phyloP scores from a whole-genome alignment of 2,113 vertebrate genomes.

The Sterrhoptilus dennistouni region DNA sequence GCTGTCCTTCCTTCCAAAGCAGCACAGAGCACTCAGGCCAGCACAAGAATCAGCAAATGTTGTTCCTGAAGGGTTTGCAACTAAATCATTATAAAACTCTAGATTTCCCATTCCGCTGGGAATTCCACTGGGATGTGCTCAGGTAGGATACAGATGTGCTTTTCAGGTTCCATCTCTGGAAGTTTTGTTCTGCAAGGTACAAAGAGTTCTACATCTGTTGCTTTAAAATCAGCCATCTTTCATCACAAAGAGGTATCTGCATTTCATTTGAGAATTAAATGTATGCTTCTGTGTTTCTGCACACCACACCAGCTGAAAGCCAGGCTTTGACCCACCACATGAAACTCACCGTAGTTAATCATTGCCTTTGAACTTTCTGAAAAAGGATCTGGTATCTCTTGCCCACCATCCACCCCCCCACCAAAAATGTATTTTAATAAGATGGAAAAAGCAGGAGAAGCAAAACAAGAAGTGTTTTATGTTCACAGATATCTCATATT shows the following conservation, averaged over 20 bases:
- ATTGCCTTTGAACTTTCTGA: slow-evolving; percentile 12
- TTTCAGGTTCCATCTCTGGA: neutral
- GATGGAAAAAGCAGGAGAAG: slow-evolving; percentile 53
- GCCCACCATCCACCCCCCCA: rapidly evolving
- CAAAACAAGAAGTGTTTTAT: slow-evolving; percentile 57
- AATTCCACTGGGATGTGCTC: neutral
- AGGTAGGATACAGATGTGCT: neutral
- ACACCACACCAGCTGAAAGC: neutral
- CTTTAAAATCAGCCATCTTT: neutral
- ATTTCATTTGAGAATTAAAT: neutral
- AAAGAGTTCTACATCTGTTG: neutral
- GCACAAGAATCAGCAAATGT: neutral
- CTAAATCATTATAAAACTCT: neutral
- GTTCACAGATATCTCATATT: slow-evolving; percentile 54
- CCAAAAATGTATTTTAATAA: slow-evolving; percentile 10
- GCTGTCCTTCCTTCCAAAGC: neutral
- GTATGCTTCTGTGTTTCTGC: neutral
- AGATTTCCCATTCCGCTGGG: neutral
- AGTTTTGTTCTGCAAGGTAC: neutral
- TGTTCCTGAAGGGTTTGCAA: neutral
- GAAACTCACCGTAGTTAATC: neutral
- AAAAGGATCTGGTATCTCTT: neutral
- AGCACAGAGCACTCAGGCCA: neutral
- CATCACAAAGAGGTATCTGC: neutral
- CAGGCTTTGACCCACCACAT: neutral